A percentile compares a stretch with the other conserved stretches of the same genome.
These are phyloP conservation scores for Coregonus suidteri DNA, from an alignment of 2,797 vertebrate genomes.

Conservation along the genomic window DNA sequence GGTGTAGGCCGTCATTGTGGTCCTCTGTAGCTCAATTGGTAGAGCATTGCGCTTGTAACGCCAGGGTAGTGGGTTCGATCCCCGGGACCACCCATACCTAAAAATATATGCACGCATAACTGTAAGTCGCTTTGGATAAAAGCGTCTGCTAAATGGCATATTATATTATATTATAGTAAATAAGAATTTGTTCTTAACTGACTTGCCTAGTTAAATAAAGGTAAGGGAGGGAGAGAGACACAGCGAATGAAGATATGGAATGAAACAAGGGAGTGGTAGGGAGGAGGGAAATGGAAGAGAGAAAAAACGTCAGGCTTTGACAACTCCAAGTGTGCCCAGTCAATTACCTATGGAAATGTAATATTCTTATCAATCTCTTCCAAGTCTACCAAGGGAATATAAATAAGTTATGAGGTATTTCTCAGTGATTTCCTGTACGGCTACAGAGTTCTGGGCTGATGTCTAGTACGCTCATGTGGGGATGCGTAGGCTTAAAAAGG, in stretches of 20 bases:
- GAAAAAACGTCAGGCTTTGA: neutral
- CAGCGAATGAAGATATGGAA: neutral
- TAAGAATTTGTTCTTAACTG: too few relatives aligned
- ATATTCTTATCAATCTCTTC: neutral
- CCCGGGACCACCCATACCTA: too few relatives aligned
- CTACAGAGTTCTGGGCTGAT: neutral
- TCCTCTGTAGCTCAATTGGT: too few relatives aligned
- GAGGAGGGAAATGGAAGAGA: neutral
- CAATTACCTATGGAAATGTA: neutral
- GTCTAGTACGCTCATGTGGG: conserved; percentile 1
- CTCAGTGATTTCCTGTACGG: neutral
- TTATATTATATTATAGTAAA: too few relatives aligned
- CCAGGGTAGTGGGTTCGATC: too few relatives aligned
- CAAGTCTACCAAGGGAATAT: neutral
- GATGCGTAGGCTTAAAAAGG: neutral
- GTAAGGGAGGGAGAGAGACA: neutral
- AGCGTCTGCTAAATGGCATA: too few relatives aligned
- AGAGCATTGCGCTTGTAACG: too few relatives aligned
- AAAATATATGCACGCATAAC: too few relatives aligned
- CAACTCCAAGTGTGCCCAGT: neutral
- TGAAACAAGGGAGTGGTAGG: neutral
- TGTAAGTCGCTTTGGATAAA: too few relatives aligned
- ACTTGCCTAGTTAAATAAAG: too few relatives aligned
- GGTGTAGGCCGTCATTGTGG: too few relatives aligned
- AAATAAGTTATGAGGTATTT: neutral